Evolutionary conservation across 2,797 vertebrate species (phyloP).

Genomic region (Rhinogobio ventralis): DNA sequence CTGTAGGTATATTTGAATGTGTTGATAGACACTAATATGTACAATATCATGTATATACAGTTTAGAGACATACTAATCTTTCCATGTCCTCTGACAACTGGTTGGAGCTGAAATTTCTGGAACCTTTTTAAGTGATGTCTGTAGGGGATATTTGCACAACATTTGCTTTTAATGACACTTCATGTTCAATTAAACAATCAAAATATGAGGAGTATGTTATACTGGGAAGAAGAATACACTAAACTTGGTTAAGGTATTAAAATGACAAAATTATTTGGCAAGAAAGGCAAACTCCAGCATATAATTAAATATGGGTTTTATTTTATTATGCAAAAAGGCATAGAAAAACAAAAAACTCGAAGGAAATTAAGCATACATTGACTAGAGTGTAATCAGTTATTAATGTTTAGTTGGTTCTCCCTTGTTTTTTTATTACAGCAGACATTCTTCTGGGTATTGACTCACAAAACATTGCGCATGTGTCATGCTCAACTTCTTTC

Average conservation of each 20-base stretch:
- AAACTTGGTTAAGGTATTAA: too few species aligned
- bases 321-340: too few species aligned
- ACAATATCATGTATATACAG: background rate
- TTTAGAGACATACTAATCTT: background rate
- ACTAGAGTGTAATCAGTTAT: background rate
- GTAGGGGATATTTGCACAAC: too few species aligned
- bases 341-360: too few species aligned
- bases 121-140: too few species aligned
- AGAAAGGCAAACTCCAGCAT: too few species aligned
- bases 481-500: background rate
- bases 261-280: too few species aligned
- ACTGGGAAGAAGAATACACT: too few species aligned
- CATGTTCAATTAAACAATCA: too few species aligned
- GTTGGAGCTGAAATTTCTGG: background rate
- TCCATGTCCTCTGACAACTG: background rate
- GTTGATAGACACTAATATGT: background rate
- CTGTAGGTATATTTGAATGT: background rate
- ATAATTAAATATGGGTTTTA: too few species aligned
- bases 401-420: background rate
- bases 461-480: background rate
- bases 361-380: background rate
- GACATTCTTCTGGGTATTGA: background rate
- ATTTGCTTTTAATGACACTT: too few species aligned
- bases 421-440: background rate
- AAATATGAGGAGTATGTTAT: too few species aligned